Evolutionary conservation across 1,140 invertebrate species (phyloP), one percentile per base, ranked within the genome.

Genomic region (Druon quercuslanigerum): DNA sequence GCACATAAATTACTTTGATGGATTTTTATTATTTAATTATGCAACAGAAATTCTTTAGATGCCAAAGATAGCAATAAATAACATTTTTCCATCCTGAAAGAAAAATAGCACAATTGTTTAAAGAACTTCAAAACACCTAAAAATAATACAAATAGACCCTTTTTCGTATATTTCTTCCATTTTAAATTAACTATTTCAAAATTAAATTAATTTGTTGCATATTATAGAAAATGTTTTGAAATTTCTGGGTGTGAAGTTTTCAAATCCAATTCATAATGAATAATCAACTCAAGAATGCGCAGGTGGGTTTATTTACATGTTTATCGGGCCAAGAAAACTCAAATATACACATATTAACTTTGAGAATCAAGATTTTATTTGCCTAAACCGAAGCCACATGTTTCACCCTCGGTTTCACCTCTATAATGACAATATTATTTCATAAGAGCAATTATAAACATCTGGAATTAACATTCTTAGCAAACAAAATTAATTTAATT

Each of bases 1-100:
- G 16, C 60, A 66, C 6, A 66, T 66, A 66, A 66, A 66, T 66
- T 66, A 33, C 40, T 66, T 40, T 66, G 60, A 13, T 66, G 33
- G 60, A 46, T 66, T 66, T 66, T 66, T 66, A 66, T 40, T 25
- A 16, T 40, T 33, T 13, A 16, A 40, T 66, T 66, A 9, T 40
- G 60, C 60, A 66, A 40, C 40, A n/a, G 33, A 66, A 66, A 66
- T 66, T 33, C 33, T 14, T 40, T 66, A 4, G 40, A 66, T 66
- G 33, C n/a, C 57, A 66, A 14, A 25, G 33, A 66, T 16, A 14
- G 13, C 12, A 66, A 14, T 40, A 6, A 33, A 33, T 14, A 7
- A 4, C 12, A 66, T 4, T 0, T 57, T 13, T 25, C 4, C 7
- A 66, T 40, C 4, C 11, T 33, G 3, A 57, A 25, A 13, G 13